Evolutionary conservation across 2,113 vertebrate genomes (phyloP), one percentile per base, ranked within the genome.

Genomic region (Oncorhynchus clarkii): DNA sequence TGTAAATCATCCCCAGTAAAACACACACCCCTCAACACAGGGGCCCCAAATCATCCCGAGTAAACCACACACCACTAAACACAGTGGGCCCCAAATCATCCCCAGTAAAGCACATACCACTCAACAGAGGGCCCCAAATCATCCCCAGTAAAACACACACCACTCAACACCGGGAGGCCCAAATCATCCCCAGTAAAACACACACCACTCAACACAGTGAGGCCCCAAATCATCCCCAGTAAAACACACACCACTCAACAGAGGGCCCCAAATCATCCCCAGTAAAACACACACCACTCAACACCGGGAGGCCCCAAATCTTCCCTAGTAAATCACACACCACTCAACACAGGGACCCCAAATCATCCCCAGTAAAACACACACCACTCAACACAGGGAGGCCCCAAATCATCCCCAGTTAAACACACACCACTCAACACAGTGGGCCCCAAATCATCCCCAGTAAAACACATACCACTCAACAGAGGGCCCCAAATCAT

Each of bases 361-460:
- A 31, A 31, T 31, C 57, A 59, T 5, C 57, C 13, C 57, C 57
- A 64, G 14, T 9, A 7, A n/a, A 22, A 12, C 60, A n/a, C 57
- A 26, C 14, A 2, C 39, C 76, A 72, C 72, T 60, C 80, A 49
- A 49, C 82, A 86, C 86, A 4, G 1, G 20, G 14, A 29, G 18
- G 18, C 2, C 14, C 57, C 57, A 59, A 59, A n/a, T 59, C 29
- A 31, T 31, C 31, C 31, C 5, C 31, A 64, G 14, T 3, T 8
- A 29, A 24, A 26, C 62, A 8, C 57, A 27, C 14, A 1, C 45
- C 76, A 72, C 71, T 60, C 80, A 51, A 51, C 82, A 86, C 86
- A 60, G 4, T n/a, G 1, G n/a, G 59, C 1, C 18, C 57, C 59
- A 60, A 22, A 60, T 60, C 59, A 60, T 7, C n/a, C 14, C 59